Conservation (phyloP, 1,140 invertebrate genomes). For the Brachionus rotundiformis region DNA sequence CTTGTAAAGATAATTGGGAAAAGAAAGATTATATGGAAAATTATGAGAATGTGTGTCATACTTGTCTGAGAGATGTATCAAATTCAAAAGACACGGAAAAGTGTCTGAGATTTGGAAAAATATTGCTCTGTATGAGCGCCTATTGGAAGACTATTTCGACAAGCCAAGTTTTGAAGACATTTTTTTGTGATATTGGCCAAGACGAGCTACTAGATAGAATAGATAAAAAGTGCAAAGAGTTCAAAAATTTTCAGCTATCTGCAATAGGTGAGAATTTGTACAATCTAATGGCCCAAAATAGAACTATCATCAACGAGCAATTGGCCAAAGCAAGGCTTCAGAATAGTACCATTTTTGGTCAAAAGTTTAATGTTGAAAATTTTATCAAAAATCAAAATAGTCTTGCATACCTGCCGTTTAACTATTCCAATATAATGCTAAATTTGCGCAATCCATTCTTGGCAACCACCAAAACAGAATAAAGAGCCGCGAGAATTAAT, state of each 20-base stretch:
- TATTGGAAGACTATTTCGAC: background rate
- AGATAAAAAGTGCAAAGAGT: background rate
- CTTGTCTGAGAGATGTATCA: background rate
- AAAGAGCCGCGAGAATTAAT: too few species aligned
- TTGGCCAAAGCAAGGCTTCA: background rate
- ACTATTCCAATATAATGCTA: background rate
- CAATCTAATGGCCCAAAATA: slow-evolving; percentile 10
- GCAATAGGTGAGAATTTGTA: background rate
- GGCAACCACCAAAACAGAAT: background rate
- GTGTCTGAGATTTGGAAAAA: slow-evolving; percentile 33
- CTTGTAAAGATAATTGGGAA: background rate
- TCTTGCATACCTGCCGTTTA: background rate
- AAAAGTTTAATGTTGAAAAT: background rate
- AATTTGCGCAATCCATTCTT: slow-evolving; percentile 27
- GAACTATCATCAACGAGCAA: background rate
- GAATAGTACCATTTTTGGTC: background rate
- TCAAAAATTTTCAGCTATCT: background rate
- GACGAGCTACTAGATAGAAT: background rate
- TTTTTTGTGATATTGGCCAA: background rate
- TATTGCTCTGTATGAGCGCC: background rate
- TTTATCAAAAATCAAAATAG: background rate
- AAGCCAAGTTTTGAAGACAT: background rate
- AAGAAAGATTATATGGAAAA: slow-evolving; percentile 9
- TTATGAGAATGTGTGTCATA: slow-evolving; percentile 38
- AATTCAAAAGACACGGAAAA: slow-evolving; percentile 26